phyloP scores from a whole-genome alignment of 1,140 invertebrate genomes.

The Ectropis grisescens region DNA sequence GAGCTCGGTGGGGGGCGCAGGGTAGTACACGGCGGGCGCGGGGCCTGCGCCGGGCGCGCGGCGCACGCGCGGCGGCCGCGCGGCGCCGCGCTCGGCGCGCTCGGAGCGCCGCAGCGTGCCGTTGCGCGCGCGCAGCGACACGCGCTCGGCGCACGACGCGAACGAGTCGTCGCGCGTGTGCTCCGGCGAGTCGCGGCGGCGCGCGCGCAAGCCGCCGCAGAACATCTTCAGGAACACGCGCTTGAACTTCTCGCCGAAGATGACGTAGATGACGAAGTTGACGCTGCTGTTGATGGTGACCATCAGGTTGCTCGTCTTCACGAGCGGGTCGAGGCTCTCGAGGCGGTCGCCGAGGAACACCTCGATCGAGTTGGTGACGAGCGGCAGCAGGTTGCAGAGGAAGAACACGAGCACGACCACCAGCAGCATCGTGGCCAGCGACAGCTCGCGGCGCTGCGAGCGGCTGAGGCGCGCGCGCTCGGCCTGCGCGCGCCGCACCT shows the following conservation, averaged over 20 bases:
- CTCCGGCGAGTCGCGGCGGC: slow-evolving; percentile 75
- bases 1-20: slow-evolving; percentile 26
- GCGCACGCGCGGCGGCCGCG: slow-evolving; percentile 70
- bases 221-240: slow-evolving; percentile 90
- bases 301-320: slow-evolving; percentile 91
- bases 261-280: slow-evolving; percentile 97
- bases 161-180: slow-evolving; percentile 83
- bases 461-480: slow-evolving; percentile 86
- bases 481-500: slow-evolving; percentile 86
- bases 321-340: slow-evolving; percentile 79
- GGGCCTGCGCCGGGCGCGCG: slow-evolving; percentile 16
- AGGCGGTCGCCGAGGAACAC: slow-evolving; percentile 77
- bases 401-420: slow-evolving; percentile 96
- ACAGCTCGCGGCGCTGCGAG: slow-evolving; percentile 88
- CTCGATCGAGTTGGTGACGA: slow-evolving; percentile 91
- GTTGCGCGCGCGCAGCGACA: slow-evolving; percentile 76
- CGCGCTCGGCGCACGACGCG: slow-evolving; percentile 79
- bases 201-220: slow-evolving; percentile 75
- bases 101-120: slow-evolving; percentile 43
- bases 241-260: slow-evolving; percentile 97
- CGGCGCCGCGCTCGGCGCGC: no score
- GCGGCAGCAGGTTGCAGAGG: slow-evolving; percentile 91
- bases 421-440: slow-evolving; percentile 92
- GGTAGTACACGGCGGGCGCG: slow-evolving; percentile 46
- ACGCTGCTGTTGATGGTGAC: slow-evolving; percentile 97